phyloP scores from a whole-genome alignment of 92 coral and sea anemone species.

The Virgularia gustaviana region DNA sequence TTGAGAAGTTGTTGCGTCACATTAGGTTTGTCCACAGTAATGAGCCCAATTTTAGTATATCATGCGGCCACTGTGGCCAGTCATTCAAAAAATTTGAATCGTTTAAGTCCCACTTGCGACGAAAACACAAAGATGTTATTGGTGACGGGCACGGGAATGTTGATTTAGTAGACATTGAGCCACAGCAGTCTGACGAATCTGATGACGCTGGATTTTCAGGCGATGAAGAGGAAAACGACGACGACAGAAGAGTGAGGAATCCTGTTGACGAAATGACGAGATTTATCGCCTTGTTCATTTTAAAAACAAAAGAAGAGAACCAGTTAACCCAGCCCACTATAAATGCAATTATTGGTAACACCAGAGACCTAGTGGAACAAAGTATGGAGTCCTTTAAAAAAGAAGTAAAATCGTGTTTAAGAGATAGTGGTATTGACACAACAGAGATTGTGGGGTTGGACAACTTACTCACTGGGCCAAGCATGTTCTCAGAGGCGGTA shows the following conservation, averaged over 20 bases:
- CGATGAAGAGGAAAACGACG: conserved; percentile 39
- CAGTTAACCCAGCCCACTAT: conserved; percentile 51
- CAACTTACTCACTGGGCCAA: conserved; percentile 43
- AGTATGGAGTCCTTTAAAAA: conserved; percentile 41
- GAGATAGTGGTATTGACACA: conserved; percentile 33
- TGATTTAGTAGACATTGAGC: not conserved
- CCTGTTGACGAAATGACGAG: conserved; percentile 43
- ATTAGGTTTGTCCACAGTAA: conserved; percentile 46
- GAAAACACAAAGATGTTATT: conserved; percentile 1
- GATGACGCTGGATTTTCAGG: conserved; percentile 28
- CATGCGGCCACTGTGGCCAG: conserved; percentile 35
- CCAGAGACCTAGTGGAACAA: conserved; percentile 42
- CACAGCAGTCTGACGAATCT: not conserved
- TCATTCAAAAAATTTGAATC: conserved; percentile 34
- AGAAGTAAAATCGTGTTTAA: conserved; percentile 41
- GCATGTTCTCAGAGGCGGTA: conserved; percentile 46
- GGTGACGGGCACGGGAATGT: not conserved
- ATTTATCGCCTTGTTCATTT: conserved; percentile 55
- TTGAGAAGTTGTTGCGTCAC: conserved; percentile 39
- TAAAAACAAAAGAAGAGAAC: conserved; percentile 64
- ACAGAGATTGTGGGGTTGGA: conserved; percentile 41
- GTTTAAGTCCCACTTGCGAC: conserved; percentile 13
- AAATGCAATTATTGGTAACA: conserved; percentile 47
- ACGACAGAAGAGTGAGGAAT: conserved; percentile 21
- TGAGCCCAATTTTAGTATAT: conserved; percentile 36